These are phyloP conservation scores for Phylloscopus collybita DNA, from an alignment of 2,797 vertebrate species.

Conservation along the genomic window DNA sequence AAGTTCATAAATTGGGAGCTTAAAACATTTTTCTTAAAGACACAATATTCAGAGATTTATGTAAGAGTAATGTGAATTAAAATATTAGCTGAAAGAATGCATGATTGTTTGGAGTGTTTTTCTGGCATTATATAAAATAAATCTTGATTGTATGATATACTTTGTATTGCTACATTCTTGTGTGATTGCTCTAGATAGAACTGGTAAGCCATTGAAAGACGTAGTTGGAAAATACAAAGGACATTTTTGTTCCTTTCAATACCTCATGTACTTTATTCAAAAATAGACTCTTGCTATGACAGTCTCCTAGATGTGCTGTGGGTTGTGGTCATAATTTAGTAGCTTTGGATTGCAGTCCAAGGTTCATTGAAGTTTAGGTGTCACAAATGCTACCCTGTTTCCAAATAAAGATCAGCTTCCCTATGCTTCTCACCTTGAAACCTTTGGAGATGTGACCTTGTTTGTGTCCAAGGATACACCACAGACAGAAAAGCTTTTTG, in stretches of 20 bases:
- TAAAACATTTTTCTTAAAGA: background rate
- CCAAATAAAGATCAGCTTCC: slow-evolving; percentile 20
- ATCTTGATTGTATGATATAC: background rate
- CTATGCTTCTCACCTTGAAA: background rate
- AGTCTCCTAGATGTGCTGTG: slow-evolving; percentile 3
- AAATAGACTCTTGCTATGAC: background rate
- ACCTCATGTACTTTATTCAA: background rate
- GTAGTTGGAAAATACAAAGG: background rate
- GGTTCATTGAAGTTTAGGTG: background rate
- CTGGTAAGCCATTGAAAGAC: background rate
- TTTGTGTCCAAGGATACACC: background rate
- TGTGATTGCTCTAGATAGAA: slow-evolving; percentile 4
- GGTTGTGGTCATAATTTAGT: slow-evolving; percentile 27
- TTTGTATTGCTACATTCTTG: background rate
- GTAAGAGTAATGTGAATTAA: background rate
- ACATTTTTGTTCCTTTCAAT: background rate
- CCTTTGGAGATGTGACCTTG: background rate
- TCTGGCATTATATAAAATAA: background rate
- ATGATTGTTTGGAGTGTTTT: background rate
- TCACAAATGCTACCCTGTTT: slow-evolving; percentile 21
- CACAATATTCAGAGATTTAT: background rate
- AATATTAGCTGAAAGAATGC: background rate
- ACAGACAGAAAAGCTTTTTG: background rate
- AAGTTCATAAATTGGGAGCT: background rate
- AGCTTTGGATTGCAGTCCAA: slow-evolving; percentile 12